Evolutionary conservation across 2,113 vertebrate genomes (phyloP), one percentile per base, ranked within the genome.

Genomic region (Tinamus guttatus): DNA sequence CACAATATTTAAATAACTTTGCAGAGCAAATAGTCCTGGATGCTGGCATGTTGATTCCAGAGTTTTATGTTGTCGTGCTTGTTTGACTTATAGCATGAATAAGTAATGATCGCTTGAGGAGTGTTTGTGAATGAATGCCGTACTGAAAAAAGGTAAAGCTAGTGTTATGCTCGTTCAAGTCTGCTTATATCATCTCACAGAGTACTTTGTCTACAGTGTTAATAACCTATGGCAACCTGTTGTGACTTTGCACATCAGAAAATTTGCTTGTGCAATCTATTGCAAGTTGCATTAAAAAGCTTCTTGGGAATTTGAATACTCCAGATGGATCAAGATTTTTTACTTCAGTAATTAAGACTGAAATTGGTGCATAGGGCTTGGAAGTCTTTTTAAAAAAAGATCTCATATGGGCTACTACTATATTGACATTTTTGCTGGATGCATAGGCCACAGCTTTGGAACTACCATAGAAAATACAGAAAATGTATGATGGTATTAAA

Each of bases 231-330:
- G 22, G 7, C 12, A 69, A 9, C 38, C 28, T 79, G 10, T 49
- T 73, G 32, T 5, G 3, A 6, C 41, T 60, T 4, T 6, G 3
- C 0, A 4, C 45, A 10, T 82, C 13, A 15, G 5, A 25, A 43
- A 70, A 45, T 12, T 64, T 93, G 71, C 13, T 34, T 34, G 85
- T 5, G 3, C 11, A 14, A 14, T 5, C 8, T 15, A 14, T 73
- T 82, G 5, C 4, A 1, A 60, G 76, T 80, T 87, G 41, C 25
- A 18, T 38, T 38, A 28, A n/a, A 63, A 85, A 60, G 2, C 5
- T 63, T 27, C 40, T n/a, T 1, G 52, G 36, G 32, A 58, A 36
- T 13, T 28, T 59, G 40, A 85, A 43, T 89, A 32, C 7, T 70
- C 0, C 3, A n/a, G 19, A 9, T 74, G 34, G 19, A 56, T 77